Conservation (phyloP, 2,797 vertebrate genomes). For the Acipenser oxyrinchus region DNA sequence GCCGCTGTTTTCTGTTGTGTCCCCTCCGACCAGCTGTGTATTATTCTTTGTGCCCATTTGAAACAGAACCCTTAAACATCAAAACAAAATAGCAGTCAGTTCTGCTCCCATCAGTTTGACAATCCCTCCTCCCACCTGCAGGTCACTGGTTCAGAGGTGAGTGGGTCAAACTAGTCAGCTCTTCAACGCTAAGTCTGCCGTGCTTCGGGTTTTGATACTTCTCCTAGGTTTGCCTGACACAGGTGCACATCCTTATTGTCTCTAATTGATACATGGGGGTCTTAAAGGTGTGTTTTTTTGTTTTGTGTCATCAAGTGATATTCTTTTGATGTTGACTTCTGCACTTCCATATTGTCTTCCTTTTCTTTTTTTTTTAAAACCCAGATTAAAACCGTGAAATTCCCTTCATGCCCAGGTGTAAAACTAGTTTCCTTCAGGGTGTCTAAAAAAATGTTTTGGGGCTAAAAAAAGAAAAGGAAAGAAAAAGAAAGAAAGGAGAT, state of each 20-base stretch:
- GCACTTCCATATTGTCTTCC: slow-evolving; percentile 42
- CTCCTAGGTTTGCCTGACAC: slow-evolving; percentile 48
- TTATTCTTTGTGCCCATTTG: slow-evolving; percentile 57
- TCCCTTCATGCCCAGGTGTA: slow-evolving; percentile 5
- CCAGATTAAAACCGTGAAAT: slow-evolving; percentile 22
- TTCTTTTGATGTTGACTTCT: slow-evolving; percentile 65
- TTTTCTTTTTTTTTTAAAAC: slow-evolving; percentile 19
- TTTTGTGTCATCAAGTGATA: slow-evolving; percentile 51
- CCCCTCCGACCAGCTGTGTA: slow-evolving; percentile 41
- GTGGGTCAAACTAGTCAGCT: slow-evolving; percentile 51
- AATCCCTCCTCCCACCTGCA: slow-evolving; percentile 82
- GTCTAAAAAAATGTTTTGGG: too few species aligned
- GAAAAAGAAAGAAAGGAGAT: neutral
- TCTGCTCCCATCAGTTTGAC: slow-evolving; percentile 66
- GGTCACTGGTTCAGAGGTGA: slow-evolving; percentile 66
- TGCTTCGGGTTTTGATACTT: slow-evolving; percentile 39
- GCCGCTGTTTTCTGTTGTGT: slow-evolving; percentile 1
- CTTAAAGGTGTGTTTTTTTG: slow-evolving; percentile 37
- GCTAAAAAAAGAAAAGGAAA: slow-evolving; percentile 28
- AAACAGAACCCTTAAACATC: slow-evolving; percentile 70
- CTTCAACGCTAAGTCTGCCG: slow-evolving; percentile 42
- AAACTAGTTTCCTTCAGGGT: too few species aligned
- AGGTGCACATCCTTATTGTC: slow-evolving; percentile 75
- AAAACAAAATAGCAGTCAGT: slow-evolving; percentile 54
- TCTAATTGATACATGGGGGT: slow-evolving; percentile 43